Evolutionary conservation across 2,113 vertebrate genomes (phyloP), one percentile per base, ranked within the genome.

Genomic region (Nothocercus julius): DNA sequence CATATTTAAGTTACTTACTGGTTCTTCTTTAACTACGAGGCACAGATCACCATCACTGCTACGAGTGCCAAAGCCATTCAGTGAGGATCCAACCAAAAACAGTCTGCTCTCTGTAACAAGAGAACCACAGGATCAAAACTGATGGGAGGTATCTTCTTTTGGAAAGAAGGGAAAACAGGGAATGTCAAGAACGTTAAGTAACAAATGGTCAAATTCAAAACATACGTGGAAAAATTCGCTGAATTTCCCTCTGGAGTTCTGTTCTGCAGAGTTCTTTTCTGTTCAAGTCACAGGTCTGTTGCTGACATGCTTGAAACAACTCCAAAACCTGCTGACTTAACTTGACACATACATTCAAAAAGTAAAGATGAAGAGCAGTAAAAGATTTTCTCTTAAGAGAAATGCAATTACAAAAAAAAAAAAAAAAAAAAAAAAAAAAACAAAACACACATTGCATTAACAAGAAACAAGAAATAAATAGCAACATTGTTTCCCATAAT

Each of bases 11-110:
- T 67, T 86, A 98, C 98, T 98, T 98, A 99, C 99, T 72, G 97
- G 97, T 77, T 97, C 98, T 54, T 98, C 98, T 95, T 98, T 98
- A 93, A 99, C 44, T 89, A 99, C 98, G 10, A 99, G 97, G 95
- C 99, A 99, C 91, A 99, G 97, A 89, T 99, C 99, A 85, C 98
- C 99, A 95, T 99, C 99, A 94, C 99, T 99, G 96, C 87, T 99
- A 63, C 98, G 98, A 92, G 98, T 98, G 75, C 98, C 99, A 98
- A 99, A 98, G 36, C 99, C 99, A 94, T 98, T 99, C 93, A 99
- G 97, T 30, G 99, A 98, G 2, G 99, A 99, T 5, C 99, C 99
- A 92, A 99, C 99, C 97, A 99, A 93, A 96, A 98, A 99, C 14
- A 99, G 98, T 73, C 97, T 98, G 62, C 98, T 98, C 74, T 94